Evolutionary conservation across 2,113 vertebrate genomes (phyloP).

Genomic region (Malurus alboscapulatus): DNA sequence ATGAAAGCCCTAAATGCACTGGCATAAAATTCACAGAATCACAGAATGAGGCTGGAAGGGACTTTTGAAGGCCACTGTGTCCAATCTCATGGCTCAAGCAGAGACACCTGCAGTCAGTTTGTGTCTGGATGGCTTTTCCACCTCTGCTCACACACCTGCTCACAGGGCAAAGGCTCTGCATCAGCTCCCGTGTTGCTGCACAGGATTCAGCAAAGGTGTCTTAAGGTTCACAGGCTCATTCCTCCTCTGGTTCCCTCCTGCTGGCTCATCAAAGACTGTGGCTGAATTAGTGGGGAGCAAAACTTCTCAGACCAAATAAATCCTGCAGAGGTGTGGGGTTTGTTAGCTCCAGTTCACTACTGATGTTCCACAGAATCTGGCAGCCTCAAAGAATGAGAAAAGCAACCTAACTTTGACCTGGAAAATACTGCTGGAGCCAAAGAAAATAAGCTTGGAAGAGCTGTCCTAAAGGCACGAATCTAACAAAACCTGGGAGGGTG

Average conservation of each 20-base stretch:
- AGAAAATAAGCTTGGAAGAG: neutral
- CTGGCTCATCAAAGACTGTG: neutral
- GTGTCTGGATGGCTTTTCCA: neutral
- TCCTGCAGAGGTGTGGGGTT: accelerated
- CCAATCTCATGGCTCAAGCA: neutral
- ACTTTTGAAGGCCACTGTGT: neutral
- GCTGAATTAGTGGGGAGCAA: neutral
- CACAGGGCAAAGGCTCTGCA: neutral
- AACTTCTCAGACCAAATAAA: neutral
- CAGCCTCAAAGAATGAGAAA: neutral
- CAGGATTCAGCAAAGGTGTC: neutral
- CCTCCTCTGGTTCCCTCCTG: neutral
- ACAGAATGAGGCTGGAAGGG: neutral
- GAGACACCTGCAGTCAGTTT: neutral
- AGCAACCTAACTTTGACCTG: neutral
- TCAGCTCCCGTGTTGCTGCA: neutral
- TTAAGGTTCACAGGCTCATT: neutral
- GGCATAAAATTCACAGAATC: neutral
- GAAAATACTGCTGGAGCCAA: neutral
- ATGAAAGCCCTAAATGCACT: neutral
- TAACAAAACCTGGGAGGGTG: neutral
- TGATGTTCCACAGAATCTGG: neutral
- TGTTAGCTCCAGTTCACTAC: neutral
- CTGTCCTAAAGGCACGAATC: accelerated
- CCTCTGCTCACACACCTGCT: neutral